These are phyloP conservation scores for Colaptes auratus DNA, from an alignment of 2,113 vertebrate genomes.

Conservation along the genomic window DNA sequence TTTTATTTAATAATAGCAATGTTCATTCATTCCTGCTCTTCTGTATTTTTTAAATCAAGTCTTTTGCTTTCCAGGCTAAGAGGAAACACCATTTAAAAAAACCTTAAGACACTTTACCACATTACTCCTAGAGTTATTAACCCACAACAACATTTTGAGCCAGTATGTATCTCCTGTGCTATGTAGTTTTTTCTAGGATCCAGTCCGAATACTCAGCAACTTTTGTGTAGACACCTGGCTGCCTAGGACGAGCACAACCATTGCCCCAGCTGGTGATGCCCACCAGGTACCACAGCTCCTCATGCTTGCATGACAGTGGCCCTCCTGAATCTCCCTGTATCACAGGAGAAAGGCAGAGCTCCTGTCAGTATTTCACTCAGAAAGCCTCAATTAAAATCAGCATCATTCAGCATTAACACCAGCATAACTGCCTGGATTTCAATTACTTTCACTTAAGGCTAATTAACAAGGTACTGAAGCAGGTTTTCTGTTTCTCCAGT, in stretches of 20 bases:
- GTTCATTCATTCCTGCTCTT: background rate
- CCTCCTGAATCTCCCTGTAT: constrained; percentile 80
- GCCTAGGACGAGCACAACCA: constrained; percentile 69
- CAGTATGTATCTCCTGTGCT: background rate
- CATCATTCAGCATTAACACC: background rate
- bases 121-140: background rate
- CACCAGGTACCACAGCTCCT: constrained; percentile 76
- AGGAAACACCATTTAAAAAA: background rate
- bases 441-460: background rate
- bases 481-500: background rate
- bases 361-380: background rate
- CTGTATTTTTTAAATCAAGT: background rate
- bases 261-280: constrained; percentile 84
- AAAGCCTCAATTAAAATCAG: background rate
- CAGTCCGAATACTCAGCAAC: constrained; percentile 75
- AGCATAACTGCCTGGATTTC: background rate
- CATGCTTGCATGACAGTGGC: constrained; percentile 70
- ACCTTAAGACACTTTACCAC: accelerated
- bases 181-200: constrained; percentile 72
- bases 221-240: constrained; percentile 78
- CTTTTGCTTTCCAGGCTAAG: background rate
- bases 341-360: background rate
- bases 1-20: background rate
- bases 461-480: background rate
- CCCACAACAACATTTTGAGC: background rate